Evolutionary conservation across 2,797 vertebrate genomes (phyloP).

Genomic region (Adrianichthys oophorus): DNA sequence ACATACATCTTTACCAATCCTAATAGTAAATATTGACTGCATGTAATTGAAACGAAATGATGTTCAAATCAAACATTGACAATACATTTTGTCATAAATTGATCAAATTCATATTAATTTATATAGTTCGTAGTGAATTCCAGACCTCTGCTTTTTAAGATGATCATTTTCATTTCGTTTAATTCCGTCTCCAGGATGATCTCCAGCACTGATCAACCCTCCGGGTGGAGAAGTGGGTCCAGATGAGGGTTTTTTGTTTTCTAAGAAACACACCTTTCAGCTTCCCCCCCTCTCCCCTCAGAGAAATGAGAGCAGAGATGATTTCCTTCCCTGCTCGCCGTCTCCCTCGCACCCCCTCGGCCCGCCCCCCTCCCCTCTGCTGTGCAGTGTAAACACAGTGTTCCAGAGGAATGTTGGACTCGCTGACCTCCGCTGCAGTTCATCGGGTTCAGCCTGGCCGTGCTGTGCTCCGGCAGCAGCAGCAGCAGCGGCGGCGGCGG

Average conservation of each 20-base stretch:
- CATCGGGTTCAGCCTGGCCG: slow-evolving; percentile 82
- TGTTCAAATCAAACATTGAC: too few species aligned
- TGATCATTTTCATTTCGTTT: too few species aligned
- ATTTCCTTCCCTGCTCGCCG: slow-evolving; percentile 75
- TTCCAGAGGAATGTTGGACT: slow-evolving; percentile 86
- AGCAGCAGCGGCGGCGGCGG: slow-evolving; percentile 24
- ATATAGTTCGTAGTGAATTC: too few species aligned
- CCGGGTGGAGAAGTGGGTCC: neutral
- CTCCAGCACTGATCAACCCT: too few species aligned
- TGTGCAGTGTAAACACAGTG: slow-evolving; percentile 82
- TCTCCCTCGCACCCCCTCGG: slow-evolving; percentile 67
- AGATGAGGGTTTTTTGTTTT: neutral
- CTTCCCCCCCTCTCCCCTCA: neutral
- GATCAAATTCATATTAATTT: too few species aligned
- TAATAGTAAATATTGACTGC: too few species aligned
- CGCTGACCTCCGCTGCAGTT: slow-evolving; percentile 82
- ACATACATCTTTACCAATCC: too few species aligned
- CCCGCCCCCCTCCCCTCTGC: slow-evolving; percentile 38
- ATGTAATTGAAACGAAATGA: too few species aligned
- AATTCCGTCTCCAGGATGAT: too few species aligned
- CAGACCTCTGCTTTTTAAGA: too few species aligned
- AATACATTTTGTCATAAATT: too few species aligned
- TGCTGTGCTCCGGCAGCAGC: slow-evolving; percentile 68
- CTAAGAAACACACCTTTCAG: slow-evolving; percentile 18
- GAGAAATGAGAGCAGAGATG: slow-evolving; percentile 48